Evolutionary conservation across 2,888 invertebrate genomes (phyloP).

Genomic region (Formica aserva): DNA sequence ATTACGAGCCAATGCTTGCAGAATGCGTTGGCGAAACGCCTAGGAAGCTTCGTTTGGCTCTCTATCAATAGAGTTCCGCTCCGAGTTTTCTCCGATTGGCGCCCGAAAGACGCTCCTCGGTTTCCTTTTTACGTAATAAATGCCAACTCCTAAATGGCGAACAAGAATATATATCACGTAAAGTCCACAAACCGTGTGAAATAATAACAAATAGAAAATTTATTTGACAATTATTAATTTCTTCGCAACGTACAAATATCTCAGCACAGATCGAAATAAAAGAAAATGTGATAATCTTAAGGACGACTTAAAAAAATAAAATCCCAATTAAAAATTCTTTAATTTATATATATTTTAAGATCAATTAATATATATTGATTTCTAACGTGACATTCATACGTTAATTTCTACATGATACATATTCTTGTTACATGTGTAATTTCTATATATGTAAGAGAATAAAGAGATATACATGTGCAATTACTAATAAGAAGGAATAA

Average conservation of each 20-base stretch:
- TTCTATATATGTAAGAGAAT: neutral
- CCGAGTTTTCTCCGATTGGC: conserved; percentile 24
- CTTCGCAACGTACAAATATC: neutral
- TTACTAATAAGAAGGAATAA: neutral
- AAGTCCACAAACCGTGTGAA: neutral
- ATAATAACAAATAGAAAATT: neutral
- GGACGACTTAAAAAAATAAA: neutral
- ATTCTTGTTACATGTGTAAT: neutral
- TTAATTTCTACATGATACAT: neutral
- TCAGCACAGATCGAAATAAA: neutral
- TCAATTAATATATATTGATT: neutral
- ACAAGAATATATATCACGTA: neutral
- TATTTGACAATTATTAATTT: neutral
- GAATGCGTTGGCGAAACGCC: conserved; percentile 40
- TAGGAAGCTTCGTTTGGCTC: conserved; percentile 52
- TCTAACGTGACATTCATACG: neutral
- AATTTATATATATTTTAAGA: neutral
- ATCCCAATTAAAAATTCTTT: neutral
- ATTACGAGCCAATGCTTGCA: conserved; percentile 46
- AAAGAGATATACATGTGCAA: neutral
- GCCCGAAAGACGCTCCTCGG: neutral
- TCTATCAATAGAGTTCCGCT: conserved; percentile 48
- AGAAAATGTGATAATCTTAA: neutral
- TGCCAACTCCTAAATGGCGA: neutral
- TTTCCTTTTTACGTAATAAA: conserved; percentile 3